phyloP scores from a whole-genome alignment of 2,113 vertebrate genomes.

The Sula dactylatra region DNA sequence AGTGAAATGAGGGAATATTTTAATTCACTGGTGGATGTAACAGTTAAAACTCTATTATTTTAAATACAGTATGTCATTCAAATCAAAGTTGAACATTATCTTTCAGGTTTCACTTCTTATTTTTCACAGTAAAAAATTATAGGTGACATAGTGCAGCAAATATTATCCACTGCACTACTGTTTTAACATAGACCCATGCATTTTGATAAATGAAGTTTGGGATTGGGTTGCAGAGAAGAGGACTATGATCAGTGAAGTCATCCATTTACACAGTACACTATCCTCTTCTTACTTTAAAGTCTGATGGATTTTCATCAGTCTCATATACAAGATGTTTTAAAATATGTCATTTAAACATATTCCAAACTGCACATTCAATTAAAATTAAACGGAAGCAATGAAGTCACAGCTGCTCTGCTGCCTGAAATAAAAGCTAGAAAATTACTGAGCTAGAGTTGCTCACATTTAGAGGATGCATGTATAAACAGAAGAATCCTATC shows the following conservation, averaged over 20 bases:
- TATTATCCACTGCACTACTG: neutral
- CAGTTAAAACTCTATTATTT: neutral
- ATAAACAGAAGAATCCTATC: neutral
- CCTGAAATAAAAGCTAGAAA: constrained; percentile 14
- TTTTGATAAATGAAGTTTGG: neutral
- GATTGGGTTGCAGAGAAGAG: neutral
- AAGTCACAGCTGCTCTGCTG: neutral
- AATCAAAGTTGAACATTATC: neutral
- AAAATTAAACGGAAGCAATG: constrained; percentile 22
- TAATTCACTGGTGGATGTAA: neutral
- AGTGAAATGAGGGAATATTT: neutral
- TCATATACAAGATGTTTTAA: neutral
- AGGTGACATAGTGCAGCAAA: neutral
- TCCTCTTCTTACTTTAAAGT: neutral
- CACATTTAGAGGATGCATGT: neutral
- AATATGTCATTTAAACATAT: neutral
- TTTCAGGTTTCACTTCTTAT: neutral
- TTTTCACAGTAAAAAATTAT: neutral
- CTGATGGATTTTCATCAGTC: neutral
- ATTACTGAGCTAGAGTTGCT: neutral
- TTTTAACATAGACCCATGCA: neutral
- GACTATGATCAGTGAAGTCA: neutral
- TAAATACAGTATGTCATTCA: neutral
- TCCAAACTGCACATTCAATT: constrained; percentile 1
- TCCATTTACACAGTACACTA: neutral